A percentile compares a stretch with the other conserved stretches of the same genome.
Evolutionary conservation across 2,113 vertebrate genomes (phyloP).

Genomic region (Cercopithecus mona): DNA sequence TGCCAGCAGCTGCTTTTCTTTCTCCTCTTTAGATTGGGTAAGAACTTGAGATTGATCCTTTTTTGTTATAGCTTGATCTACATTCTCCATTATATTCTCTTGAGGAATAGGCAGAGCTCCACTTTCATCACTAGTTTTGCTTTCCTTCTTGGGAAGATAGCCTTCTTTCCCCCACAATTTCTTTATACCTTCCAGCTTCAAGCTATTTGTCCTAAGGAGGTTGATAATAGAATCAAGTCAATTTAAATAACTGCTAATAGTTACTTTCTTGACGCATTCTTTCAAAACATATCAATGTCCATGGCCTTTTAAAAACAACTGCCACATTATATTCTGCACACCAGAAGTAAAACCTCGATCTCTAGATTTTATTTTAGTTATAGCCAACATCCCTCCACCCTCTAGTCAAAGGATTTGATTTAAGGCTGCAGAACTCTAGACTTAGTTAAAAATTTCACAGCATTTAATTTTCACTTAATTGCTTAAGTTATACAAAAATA

Average conservation of each 20-base stretch:
- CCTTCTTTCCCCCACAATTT: constrained; percentile 97
- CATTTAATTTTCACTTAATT: constrained; percentile 53
- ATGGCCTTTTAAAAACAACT: background rate
- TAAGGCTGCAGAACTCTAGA: background rate
- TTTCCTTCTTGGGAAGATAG: constrained; percentile 91
- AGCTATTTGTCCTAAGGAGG: constrained; percentile 84
- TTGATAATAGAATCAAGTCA: constrained; percentile 19
- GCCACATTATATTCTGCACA: background rate
- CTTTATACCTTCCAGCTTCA: constrained; percentile 93
- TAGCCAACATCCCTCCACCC: background rate
- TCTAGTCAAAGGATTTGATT: constrained; percentile 39
- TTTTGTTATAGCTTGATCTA: constrained; percentile 39
- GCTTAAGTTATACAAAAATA: constrained; percentile 19
- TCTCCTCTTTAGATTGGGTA: constrained; percentile 82
- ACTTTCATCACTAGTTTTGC: constrained; percentile 70
- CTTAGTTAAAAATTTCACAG: background rate
- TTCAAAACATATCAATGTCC: background rate
- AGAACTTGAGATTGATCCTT: constrained; percentile 58
- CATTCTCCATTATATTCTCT: constrained; percentile 73
- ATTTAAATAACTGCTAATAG: background rate
- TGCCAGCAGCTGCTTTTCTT: constrained; percentile 92
- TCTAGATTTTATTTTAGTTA: constrained; percentile 17
- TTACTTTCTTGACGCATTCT: constrained; percentile 10
- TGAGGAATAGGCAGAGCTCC: constrained; percentile 76
- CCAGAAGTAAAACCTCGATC: constrained; percentile 19